A percentile compares a stretch with the other conserved stretches of the same genome.
phyloP scores from a whole-genome alignment of 1,140 invertebrate genomes.

The Drosophila mojavensis region DNA sequence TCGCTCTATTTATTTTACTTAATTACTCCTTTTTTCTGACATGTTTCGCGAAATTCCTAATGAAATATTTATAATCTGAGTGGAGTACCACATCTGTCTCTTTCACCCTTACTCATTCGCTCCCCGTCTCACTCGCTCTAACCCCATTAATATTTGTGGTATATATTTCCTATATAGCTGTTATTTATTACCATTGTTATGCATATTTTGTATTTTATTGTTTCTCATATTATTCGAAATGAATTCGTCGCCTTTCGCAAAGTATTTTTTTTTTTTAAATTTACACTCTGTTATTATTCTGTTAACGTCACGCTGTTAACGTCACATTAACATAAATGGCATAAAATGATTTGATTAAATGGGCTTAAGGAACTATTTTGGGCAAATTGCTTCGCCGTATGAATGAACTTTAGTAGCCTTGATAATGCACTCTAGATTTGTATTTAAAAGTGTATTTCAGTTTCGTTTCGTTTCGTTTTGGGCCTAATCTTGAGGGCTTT shows the following conservation, averaged over 20 bases:
- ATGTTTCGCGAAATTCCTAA: no score
- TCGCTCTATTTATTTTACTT: no score
- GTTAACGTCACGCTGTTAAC: conserved; percentile 13
- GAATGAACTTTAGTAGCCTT: conserved; percentile 5
- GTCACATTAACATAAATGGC: conserved; percentile 14
- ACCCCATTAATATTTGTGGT: neutral
- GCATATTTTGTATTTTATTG: neutral
- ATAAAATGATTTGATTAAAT: neutral
- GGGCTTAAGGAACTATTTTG: conserved; percentile 6
- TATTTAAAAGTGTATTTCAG: neutral
- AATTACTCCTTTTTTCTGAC: no score
- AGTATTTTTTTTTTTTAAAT: neutral
- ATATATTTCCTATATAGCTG: conserved; percentile 13
- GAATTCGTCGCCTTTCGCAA: neutral
- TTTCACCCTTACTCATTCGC: neutral
- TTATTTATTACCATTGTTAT: conserved; percentile 6
- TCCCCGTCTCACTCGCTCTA: neutral
- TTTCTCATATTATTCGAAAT: no score
- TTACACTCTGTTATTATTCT: conserved; percentile 14
- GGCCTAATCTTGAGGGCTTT: neutral
- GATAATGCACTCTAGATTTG: neutral
- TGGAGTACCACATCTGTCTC: neutral
- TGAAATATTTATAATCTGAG: no score
- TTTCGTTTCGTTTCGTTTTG: neutral
- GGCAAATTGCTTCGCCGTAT: neutral